Percentiles rank a stretch among this genome's conserved stretches.
Evolutionary conservation across 2,113 vertebrate species (phyloP).

Genomic region (Calonectris borealis): DNA sequence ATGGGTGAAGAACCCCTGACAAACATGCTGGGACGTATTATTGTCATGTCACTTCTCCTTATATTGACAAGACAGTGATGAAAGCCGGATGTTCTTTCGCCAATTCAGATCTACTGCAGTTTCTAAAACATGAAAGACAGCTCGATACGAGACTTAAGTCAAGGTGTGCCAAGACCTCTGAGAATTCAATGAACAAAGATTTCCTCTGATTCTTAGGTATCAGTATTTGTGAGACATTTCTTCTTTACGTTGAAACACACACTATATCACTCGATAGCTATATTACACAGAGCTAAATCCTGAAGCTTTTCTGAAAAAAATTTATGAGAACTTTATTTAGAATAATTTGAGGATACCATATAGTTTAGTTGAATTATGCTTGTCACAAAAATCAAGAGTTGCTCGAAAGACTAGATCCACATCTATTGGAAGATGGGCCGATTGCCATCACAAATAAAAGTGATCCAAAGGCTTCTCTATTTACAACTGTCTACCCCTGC

Average conservation of each 20-base stretch:
- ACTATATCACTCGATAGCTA: rapidly evolving
- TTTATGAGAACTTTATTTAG: background rate
- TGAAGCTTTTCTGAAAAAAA: background rate
- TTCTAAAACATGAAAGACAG: background rate
- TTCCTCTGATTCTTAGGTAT: background rate
- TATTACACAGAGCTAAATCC: background rate
- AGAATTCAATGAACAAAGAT: background rate
- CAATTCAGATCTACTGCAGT: background rate
- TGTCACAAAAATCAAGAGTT: background rate
- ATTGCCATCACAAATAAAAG: background rate
- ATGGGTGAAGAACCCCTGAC: background rate
- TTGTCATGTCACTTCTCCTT: background rate
- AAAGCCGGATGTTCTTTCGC: background rate
- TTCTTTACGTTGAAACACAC: background rate
- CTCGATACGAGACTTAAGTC: background rate
- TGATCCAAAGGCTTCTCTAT: background rate
- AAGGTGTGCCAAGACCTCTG: background rate
- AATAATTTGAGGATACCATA: background rate
- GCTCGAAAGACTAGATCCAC: rapidly evolving
- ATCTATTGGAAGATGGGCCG: background rate
- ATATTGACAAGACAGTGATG: background rate
- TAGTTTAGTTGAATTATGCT: background rate
- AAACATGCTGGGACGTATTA: background rate
- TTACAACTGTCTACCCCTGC: background rate
- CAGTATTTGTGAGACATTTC: background rate